Percentiles rank a stretch among this genome's conserved stretches.
Conservation (phyloP, 2,797 vertebrate genomes). For the Podargus strigoides region DNA sequence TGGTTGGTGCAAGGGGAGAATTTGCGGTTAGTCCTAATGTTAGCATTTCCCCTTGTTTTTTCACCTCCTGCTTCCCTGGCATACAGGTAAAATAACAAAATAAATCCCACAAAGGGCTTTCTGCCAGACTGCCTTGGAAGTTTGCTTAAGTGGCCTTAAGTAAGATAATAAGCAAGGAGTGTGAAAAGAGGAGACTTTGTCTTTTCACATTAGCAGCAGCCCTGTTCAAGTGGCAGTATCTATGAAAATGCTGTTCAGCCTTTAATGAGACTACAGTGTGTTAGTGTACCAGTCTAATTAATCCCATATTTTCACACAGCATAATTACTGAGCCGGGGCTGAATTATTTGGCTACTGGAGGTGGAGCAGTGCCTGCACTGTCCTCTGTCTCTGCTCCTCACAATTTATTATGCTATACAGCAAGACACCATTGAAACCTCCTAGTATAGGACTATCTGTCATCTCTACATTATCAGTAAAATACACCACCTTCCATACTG, state of each 20-base stretch:
- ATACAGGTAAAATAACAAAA: slow-evolving; percentile 69
- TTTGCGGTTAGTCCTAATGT: neutral
- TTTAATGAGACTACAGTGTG: slow-evolving; percentile 89
- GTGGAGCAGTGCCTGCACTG: slow-evolving; percentile 75
- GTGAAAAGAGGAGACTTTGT: slow-evolving; percentile 86
- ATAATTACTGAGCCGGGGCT: slow-evolving; percentile 85
- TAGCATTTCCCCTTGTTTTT: neutral
- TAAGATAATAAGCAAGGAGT: slow-evolving; percentile 87
- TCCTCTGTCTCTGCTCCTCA: slow-evolving; percentile 76
- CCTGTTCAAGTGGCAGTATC: slow-evolving; percentile 83
- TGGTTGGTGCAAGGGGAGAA: neutral
- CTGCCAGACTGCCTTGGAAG: slow-evolving; percentile 78
- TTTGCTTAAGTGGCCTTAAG: slow-evolving; percentile 87
- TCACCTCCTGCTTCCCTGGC: neutral
- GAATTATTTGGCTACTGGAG: slow-evolving; percentile 81
- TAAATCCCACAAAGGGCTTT: slow-evolving; percentile 62
- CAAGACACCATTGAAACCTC: slow-evolving; percentile 86
- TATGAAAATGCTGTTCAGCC: slow-evolving; percentile 82
- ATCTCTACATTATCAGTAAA: slow-evolving; percentile 94
- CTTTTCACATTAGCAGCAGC: slow-evolving; percentile 84
- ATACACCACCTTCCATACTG: slow-evolving; percentile 92
- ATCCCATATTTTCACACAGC: slow-evolving; percentile 90
- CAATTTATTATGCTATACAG: slow-evolving; percentile 88
- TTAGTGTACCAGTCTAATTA: slow-evolving; percentile 89
- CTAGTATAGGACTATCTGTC: slow-evolving; percentile 91